A percentile compares a stretch with the other conserved stretches of the same genome.
Conservation (phyloP, 2,797 vertebrate species). For the Lophius americanus region DNA sequence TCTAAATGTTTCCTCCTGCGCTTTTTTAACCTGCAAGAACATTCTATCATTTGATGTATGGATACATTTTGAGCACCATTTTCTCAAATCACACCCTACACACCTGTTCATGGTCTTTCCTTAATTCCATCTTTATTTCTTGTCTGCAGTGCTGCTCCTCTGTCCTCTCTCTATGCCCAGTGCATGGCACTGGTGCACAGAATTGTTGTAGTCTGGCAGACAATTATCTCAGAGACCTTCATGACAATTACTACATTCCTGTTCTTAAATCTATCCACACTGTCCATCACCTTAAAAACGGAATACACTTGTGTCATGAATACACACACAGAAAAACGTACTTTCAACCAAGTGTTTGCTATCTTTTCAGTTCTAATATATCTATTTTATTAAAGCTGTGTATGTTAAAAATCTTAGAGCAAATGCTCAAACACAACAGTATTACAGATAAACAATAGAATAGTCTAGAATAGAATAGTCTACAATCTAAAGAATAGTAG, state of each 20-base stretch:
- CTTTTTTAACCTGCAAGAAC: constrained; percentile 54
- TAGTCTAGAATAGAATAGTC: constrained; percentile 37
- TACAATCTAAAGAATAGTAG: constrained; percentile 48
- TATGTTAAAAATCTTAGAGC: constrained; percentile 31
- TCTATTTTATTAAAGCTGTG: constrained; percentile 36
- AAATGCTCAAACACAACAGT: constrained; percentile 1
- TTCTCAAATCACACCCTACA: constrained; percentile 35
- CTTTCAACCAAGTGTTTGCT: constrained; percentile 12
- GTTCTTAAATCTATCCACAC: constrained; percentile 55
- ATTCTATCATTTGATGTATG: constrained; percentile 42
- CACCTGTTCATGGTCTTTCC: constrained; percentile 23
- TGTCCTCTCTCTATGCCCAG: constrained; percentile 27
- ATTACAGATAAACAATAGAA: too few relatives aligned
- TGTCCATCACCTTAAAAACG: constrained; percentile 50
- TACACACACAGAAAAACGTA: constrained; percentile 19
- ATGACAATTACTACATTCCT: constrained; percentile 46
- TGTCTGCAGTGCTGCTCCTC: constrained; percentile 44
- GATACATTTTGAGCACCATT: constrained; percentile 30
- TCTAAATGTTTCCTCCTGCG: constrained; percentile 32
- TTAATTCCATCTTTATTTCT: constrained; percentile 42
- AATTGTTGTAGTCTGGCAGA: constrained; percentile 69
- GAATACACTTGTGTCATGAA: constrained; percentile 18
- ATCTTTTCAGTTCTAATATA: constrained; percentile 34
- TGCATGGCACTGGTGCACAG: constrained; percentile 39
- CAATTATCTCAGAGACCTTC: constrained; percentile 76